Evolutionary conservation across 2,888 invertebrate genomes (phyloP), one percentile per base, ranked within the genome.

Genomic region (Metalampra italica): DNA sequence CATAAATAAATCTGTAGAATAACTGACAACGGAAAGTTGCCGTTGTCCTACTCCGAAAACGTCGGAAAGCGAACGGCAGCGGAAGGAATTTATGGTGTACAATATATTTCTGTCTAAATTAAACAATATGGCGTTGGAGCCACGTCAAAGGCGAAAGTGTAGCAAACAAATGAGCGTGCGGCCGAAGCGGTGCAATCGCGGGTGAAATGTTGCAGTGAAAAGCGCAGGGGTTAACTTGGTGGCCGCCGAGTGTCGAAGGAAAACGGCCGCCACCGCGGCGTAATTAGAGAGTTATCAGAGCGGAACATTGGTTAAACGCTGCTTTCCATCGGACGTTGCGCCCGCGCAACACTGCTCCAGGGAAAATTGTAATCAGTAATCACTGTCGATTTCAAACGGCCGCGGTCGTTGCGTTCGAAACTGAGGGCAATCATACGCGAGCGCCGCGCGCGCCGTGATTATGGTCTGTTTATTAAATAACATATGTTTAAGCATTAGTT

Each of bases 291-390:
- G 82, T 87, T 86, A 88, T 89, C 82, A 88, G 89, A 88, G 86
- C 87, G 76, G 75, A 85, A 86, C 88, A 88, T 88, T 87, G 86
- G 89, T 82, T 85, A 86, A 89, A 85, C 82, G 82, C 75, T 83
- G 85, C 87, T 89, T 88, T 88, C 88, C 87, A 89, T 87, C 89
- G 86, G 82, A 84, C 86, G 76, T 85, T 86, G 87, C 83, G 84
- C 81, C 74, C 76, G 83, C 80, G 82, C 84, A 81, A 80, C 71
- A 72, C 71, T 72, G 78, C 79, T 79, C 78, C 79, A 83, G 86
- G 87, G 88, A 85, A 88, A 88, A 85, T 87, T 80, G 85, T 82
- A 87, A 87, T 85, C 87, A 89, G 85, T 82, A 87, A 87, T 85
- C 87, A 89, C 88, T 89, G 84, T 88, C 87, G 86, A 86, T 89